A percentile compares a stretch with the other conserved stretches of the same genome.
Conservation (phyloP, 2,113 vertebrate genomes). For the Peromyscus leucopus region DNA sequence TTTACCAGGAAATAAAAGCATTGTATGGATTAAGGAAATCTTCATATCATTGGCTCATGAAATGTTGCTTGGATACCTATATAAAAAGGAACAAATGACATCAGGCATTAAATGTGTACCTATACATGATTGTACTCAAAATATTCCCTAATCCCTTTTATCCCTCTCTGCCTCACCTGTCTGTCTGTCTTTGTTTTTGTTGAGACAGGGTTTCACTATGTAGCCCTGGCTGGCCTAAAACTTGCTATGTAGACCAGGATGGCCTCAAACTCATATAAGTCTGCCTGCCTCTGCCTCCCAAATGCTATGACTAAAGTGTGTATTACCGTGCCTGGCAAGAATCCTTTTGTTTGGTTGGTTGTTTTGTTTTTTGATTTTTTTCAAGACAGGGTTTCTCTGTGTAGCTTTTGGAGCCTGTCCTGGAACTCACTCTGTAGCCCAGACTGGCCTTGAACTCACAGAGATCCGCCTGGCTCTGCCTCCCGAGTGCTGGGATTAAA, state of each 20-base stretch:
- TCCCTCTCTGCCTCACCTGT: too few relatives aligned
- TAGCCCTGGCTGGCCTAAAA: neutral
- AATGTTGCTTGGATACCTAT: neutral
- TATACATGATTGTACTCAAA: conserved; percentile 32
- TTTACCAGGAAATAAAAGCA: conserved; percentile 28
- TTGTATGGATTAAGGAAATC: conserved; percentile 47
- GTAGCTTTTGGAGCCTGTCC: neutral
- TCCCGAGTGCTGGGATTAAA: neutral
- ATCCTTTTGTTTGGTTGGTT: neutral
- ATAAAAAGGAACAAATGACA: conserved; percentile 47
- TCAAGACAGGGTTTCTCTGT: too few relatives aligned
- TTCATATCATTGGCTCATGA: neutral
- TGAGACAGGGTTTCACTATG: neutral
- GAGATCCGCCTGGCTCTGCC: neutral
- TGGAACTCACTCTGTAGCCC: neutral
- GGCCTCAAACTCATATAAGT: neutral
- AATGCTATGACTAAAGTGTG: neutral
- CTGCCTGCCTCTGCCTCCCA: neutral
- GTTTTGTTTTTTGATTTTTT: neutral
- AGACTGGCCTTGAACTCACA: neutral
- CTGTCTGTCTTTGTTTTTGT: neutral
- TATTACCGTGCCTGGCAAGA: neutral
- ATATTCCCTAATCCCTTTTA: neutral
- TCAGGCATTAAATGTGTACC: neutral
- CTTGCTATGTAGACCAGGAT: neutral